Evolutionary conservation across 2,113 vertebrate genomes (phyloP), one percentile per base, ranked within the genome.

Genomic region (Platanista minor): DNA sequence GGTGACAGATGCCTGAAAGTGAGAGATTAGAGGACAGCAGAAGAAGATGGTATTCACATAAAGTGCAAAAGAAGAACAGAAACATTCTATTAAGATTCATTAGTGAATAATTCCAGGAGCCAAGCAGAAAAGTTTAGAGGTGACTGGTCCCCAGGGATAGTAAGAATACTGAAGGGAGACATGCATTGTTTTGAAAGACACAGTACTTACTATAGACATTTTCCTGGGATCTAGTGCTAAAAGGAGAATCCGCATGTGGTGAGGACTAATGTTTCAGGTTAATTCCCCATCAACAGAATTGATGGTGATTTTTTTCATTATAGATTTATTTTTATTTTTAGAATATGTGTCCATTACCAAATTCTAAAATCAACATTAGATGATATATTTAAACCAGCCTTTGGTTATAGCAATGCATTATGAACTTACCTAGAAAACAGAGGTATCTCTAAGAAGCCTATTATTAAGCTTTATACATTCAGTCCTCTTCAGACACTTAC

Each of bases 361-460:
- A 90, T 82, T 95, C 41, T 57, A 67, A 95, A 89, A 82, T 78
- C n/a, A 92, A 93, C 71, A 71, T 54, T 29, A 83, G 46, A 49
- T 23, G 25, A 31, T 78, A 11, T 52, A 81, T 90, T 39, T 71
- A 33, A 84, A 25, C 13, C 54, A 84, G 17, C 20, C 25, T 82
- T 14, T 74, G 75, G 31, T 52, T 36, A 31, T 67, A n/a, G n/a
- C 69, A 57, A 71, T 18, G 9, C 8, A 75, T 23, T 18, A 62
- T 12, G 36, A 81, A 27, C 46, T 77, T 71, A 71, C 25, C 27
- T 31, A 80, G 4, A 27, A 90, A 61, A 84, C 17, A 46, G 9
- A 13, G 39, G 3, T 43, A 29, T 67, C 54, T 93, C 66, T 82
- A 61, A 67, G 52, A 66, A 94, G 59, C 17, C 61, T 67, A 9